Percentiles rank a stretch among this genome's conserved stretches.
phyloP scores from a whole-genome alignment of 2,113 vertebrate species.

The Phyllostomus hastatus region DNA sequence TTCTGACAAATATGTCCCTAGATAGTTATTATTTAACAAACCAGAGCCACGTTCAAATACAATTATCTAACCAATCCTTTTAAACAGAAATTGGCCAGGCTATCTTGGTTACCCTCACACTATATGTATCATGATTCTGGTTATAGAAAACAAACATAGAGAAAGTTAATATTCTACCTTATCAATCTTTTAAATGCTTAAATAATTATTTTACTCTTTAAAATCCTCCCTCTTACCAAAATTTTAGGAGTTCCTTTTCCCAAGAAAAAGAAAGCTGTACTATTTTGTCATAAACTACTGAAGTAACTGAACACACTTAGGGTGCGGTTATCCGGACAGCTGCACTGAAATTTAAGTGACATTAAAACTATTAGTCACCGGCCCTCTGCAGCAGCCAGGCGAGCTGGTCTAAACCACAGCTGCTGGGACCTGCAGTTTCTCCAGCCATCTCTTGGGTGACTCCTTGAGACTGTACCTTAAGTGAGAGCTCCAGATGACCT shows the following conservation, averaged over 20 bases:
- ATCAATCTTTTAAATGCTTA: neutral
- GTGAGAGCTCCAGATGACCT: neutral
- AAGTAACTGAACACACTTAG: neutral
- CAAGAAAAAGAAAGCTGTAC: neutral
- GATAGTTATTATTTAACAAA: constrained; percentile 63
- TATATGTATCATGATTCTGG: neutral
- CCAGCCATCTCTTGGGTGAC: neutral
- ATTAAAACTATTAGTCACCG: neutral
- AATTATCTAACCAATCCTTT: constrained; percentile 10
- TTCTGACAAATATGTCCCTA: neutral
- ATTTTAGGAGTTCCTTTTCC: constrained; percentile 1
- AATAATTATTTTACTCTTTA: constrained; percentile 26
- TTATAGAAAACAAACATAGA: neutral
- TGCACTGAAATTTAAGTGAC: neutral
- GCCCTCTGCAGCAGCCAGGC: neutral
- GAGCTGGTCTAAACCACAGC: neutral
- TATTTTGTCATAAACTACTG: neutral
- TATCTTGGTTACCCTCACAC: neutral
- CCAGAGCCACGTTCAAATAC: constrained; percentile 18
- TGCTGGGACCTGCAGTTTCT: neutral
- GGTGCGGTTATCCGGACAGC: neutral
- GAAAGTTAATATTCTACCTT: neutral
- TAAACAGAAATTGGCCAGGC: neutral
- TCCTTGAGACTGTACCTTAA: neutral
- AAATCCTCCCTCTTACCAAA: constrained; percentile 4